These are phyloP conservation scores for Phaethornis superciliosus DNA, from an alignment of 2,113 vertebrate species.

Conservation along the genomic window DNA sequence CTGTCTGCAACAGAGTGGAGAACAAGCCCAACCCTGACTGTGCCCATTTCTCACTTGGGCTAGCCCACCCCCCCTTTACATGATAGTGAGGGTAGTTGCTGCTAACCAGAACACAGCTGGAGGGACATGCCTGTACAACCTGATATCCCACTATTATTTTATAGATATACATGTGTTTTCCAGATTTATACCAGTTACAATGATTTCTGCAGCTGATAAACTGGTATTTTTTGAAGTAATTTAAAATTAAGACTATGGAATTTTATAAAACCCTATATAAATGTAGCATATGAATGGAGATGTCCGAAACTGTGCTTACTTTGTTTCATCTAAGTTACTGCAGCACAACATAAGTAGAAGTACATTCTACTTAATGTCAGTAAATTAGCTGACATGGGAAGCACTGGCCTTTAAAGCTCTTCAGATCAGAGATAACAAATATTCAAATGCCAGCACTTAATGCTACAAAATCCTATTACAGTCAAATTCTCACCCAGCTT, in stretches of 20 bases:
- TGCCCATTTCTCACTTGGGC: neutral
- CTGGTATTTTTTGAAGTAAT: neutral
- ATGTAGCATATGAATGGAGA: neutral
- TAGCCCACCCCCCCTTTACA: neutral
- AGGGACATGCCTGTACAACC: fast-evolving
- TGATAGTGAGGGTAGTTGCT: neutral
- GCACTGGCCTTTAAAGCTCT: neutral
- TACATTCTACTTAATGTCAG: neutral
- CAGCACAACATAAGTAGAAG: neutral
- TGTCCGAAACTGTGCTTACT: neutral
- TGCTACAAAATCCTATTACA: neutral
- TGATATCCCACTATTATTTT: neutral
- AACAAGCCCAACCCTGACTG: neutral
- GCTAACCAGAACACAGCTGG: neutral
- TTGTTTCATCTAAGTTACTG: neutral
- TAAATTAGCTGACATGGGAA: neutral
- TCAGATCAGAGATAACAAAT: slow-evolving; percentile 7
- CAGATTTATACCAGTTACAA: neutral
- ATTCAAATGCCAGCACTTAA: neutral
- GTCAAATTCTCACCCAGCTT: neutral
- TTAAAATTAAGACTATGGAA: neutral
- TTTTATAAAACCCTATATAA: neutral
- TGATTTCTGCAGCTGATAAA: neutral
- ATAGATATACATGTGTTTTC: neutral
- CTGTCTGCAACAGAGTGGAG: neutral